Percentiles rank a stretch among this genome's conserved stretches.
These are phyloP conservation scores for Pelochelys cantorii DNA, from an alignment of 2,797 vertebrate species.

Conservation along the genomic window DNA sequence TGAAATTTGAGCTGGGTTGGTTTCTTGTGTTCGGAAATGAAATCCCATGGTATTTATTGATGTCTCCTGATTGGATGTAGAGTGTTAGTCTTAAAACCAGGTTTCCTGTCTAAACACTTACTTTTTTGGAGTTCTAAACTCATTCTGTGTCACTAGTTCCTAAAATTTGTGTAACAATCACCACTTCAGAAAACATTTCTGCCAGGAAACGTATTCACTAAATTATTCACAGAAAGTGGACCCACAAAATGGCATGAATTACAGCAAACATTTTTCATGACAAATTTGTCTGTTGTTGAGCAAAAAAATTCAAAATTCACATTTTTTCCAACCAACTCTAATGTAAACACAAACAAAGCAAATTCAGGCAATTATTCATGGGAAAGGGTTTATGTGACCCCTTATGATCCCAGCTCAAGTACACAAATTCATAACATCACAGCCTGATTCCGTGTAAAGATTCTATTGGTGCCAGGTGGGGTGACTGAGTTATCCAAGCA, in stretches of 20 bases:
- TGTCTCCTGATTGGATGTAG: fast-evolving
- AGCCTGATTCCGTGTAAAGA: background rate
- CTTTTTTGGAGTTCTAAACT: background rate
- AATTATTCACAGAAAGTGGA: background rate
- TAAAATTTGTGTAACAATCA: background rate
- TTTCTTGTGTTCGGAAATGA: background rate
- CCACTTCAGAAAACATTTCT: background rate
- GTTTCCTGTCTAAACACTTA: background rate
- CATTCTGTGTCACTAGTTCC: background rate
- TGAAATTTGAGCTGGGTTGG: background rate
- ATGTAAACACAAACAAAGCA: background rate
- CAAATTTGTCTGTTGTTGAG: background rate
- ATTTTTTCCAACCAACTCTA: background rate
- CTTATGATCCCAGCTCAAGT: background rate
- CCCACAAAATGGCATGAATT: background rate
- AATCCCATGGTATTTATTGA: background rate
- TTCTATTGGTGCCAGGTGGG: slow-evolving; percentile 44
- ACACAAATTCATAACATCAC: background rate
- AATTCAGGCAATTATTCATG: background rate
- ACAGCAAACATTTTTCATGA: background rate
- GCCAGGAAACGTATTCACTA: background rate
- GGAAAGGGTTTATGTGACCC: background rate
- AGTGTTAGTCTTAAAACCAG: background rate
- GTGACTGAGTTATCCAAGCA: slow-evolving; percentile 18
- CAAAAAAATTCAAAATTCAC: background rate